Evolutionary conservation across 2,797 vertebrate species (phyloP).

Genomic region (Mormyrus hasselquistii): DNA sequence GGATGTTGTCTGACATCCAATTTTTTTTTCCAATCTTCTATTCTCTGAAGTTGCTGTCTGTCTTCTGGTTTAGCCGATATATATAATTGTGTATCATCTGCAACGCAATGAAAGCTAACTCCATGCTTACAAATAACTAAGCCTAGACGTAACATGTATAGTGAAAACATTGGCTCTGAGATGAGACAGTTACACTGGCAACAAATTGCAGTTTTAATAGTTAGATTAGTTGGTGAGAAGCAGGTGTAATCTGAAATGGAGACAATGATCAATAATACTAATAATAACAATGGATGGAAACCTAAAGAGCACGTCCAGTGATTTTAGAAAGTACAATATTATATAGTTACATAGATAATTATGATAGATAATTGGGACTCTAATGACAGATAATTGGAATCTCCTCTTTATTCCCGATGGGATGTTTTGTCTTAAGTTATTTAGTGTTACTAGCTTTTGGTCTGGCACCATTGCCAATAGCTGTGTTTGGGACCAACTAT

Average conservation of each 20-base stretch:
- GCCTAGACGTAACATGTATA: too few relatives aligned
- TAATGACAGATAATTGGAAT: background rate
- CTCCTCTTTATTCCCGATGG: background rate
- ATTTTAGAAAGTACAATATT: background rate
- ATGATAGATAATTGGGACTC: too few relatives aligned
- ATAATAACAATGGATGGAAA: background rate
- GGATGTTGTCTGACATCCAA: too few relatives aligned
- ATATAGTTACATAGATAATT: background rate
- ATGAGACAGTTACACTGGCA: background rate
- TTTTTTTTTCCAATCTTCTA: too few relatives aligned
- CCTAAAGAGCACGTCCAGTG: background rate
- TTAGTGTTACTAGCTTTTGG: background rate
- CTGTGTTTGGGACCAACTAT: slow-evolving; percentile 41
- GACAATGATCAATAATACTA: background rate
- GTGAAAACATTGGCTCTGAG: background rate
- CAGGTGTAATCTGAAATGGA: background rate
- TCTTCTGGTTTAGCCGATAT: too few relatives aligned
- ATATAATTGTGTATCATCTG: too few relatives aligned
- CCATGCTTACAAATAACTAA: too few relatives aligned
- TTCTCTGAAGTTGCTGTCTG: too few relatives aligned
- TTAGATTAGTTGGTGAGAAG: background rate
- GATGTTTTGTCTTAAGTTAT: background rate
- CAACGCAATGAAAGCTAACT: too few relatives aligned
- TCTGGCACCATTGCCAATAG: slow-evolving; percentile 22
- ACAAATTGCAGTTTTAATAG: background rate